Conservation (phyloP, 1,140 invertebrate genomes). For the Heliconius nattereri region DNA sequence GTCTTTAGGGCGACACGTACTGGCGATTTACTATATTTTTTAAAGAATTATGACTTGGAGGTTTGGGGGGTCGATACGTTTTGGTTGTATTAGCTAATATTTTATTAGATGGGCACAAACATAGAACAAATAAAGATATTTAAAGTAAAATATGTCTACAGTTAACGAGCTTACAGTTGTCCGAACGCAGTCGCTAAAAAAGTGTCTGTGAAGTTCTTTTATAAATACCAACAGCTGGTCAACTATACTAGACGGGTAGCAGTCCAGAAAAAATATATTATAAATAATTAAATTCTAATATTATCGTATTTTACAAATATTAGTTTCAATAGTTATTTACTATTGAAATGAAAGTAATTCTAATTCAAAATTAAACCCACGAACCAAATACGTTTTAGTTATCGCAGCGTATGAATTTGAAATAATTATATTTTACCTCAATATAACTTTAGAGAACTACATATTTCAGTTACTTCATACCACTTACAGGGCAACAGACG, state of each 20-base stretch:
- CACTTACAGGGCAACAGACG: slow-evolving; percentile 10
- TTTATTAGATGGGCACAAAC: background rate
- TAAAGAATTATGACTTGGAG: background rate
- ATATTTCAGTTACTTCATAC: slow-evolving; percentile 14
- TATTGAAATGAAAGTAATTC: background rate
- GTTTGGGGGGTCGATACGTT: background rate
- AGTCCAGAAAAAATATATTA: background rate
- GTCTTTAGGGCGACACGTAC: background rate
- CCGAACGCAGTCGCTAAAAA: background rate
- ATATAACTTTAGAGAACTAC: background rate
- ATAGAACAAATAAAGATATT: too few relatives aligned
- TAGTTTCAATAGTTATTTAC: too few relatives aligned
- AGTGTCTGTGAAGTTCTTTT: background rate
- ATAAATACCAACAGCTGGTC: background rate
- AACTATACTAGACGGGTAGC: too few relatives aligned
- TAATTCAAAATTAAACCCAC: background rate
- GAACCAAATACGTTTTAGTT: background rate
- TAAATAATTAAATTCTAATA: background rate
- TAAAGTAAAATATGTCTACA: too few relatives aligned
- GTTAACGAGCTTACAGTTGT: too few relatives aligned
- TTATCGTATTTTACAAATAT: background rate
- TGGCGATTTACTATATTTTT: background rate
- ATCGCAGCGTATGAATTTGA: background rate
- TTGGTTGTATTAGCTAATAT: background rate
- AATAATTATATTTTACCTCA: background rate